Base-by-base conservation (phyloP, 2,888 invertebrate species). In the Eilema depressum region DNA sequence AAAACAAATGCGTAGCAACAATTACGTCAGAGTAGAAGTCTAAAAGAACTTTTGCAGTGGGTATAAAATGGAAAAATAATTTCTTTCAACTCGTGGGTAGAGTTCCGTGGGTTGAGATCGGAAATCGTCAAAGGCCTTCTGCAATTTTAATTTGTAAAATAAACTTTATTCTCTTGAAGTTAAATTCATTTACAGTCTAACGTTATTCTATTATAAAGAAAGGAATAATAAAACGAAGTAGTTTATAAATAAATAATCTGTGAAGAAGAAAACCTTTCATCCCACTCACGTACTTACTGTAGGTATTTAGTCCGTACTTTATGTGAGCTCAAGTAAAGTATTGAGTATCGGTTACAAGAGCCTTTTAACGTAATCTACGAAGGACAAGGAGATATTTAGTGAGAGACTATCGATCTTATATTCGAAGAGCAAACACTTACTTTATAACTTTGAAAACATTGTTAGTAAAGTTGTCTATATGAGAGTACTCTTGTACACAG, bases 281-380 rank as follows among this genome's bases (percentile, higher is more conserved):
- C 1, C 3, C 14, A 56, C 53, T 53, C 30, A 64, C 28, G 1
- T 30, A 53, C 64, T 53, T 47, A 47, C 20, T 26, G 59, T 28
- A 14, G 59, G 23, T 64, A 64, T 53, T 64, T 53, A 64, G 47
- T 12, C 26, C 7, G 47, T 64, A 41, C 47, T 63, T 63, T 63
- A 62, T 11, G 53, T 30, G 23, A 66, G 33, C 23, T 33, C 57
- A 30, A 57, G 33, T 57, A 56, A 25, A 53, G 30, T 25, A 41
- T 63, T 41, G 41, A 41, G 41, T 57, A 57, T 66, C 57, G 14
- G 53, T 66, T 59, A n/a, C 66, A 59, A 66, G 56, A 66, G 66
- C 66, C 66, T 66, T 66, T 66, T 66, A 66, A 25, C 57, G 66
- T 64, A 53, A 64, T 64, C 28, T 26, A 17, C 53, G 28, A 64